phyloP scores from a whole-genome alignment of 2,113 vertebrate species.

The Taurulus bubalis region DNA sequence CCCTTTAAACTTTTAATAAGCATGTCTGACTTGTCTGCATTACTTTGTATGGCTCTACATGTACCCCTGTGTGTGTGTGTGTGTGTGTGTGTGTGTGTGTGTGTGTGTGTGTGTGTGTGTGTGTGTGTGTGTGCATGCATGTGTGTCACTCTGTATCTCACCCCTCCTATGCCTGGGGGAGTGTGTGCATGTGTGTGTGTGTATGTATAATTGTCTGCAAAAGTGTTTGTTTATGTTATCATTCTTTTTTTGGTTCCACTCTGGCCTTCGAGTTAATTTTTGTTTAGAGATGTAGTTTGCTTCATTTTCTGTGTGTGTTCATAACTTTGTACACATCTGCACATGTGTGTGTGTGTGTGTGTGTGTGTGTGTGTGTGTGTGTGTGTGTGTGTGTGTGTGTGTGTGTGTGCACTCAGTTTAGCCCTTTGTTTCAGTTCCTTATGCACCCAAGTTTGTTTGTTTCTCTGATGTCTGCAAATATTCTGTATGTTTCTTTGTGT shows the following conservation, averaged over 20 bases:
- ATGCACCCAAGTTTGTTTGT: constrained; percentile 22
- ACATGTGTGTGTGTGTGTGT: background rate
- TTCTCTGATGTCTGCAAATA: constrained; percentile 27
- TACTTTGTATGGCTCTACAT: constrained; percentile 10
- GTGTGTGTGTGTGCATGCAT: constrained; percentile 5
- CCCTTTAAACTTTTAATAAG: constrained; percentile 46
- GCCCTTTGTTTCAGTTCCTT: constrained; percentile 25
- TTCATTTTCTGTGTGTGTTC: constrained; percentile 21
- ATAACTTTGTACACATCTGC: background rate
- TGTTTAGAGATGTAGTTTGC: constrained; percentile 2
- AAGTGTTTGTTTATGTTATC: constrained; percentile 16
- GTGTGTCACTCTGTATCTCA: background rate
- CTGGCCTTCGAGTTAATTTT: constrained; percentile 1
- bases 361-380: constrained; percentile 6
- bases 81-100: background rate
- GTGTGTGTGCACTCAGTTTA: background rate
- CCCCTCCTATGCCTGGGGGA: background rate
- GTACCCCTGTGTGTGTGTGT: background rate
- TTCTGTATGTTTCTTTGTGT: background rate
- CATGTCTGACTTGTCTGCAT: constrained; percentile 25
- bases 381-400: constrained; percentile 3
- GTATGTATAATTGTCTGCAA: constrained; percentile 4
- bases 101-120: background rate
- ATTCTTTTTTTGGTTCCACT: background rate
- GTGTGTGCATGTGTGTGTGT: background rate